A percentile compares a stretch with the other conserved stretches of the same genome.
phyloP scores from a whole-genome alignment of 2,888 invertebrate species.

The Coecobrya sp. region DNA sequence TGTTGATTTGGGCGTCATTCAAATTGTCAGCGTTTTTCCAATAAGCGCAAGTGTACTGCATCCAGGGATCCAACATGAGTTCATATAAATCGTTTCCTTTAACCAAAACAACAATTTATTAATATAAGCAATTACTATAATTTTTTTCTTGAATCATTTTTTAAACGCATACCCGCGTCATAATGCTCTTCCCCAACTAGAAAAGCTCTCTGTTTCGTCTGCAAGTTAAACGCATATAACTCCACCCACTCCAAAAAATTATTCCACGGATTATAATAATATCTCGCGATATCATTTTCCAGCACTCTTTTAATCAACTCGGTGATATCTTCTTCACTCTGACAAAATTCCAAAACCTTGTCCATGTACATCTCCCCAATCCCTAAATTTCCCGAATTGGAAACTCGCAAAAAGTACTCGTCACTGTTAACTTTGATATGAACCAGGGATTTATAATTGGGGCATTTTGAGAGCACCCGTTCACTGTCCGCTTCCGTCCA shows the following conservation, averaged over 20 bases:
- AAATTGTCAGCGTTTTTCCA: constrained; percentile 25
- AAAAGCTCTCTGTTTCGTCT: constrained; percentile 55
- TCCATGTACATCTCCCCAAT: constrained; percentile 48
- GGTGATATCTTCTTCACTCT: neutral
- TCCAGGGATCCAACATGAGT: constrained; percentile 40
- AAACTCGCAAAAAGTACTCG: neutral
- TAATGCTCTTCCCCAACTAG: constrained; percentile 25
- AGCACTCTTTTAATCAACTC: neutral
- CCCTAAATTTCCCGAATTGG: neutral
- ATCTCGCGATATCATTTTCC: neutral
- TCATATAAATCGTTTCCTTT: constrained; percentile 57
- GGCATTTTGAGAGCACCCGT: neutral
- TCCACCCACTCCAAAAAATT: constrained; percentile 44
- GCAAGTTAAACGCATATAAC: constrained; percentile 49
- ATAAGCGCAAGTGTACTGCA: constrained; percentile 62
- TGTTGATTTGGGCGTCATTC: neutral
- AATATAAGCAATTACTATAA: no score
- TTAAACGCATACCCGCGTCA: no score
- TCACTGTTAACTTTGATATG: neutral
- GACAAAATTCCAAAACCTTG: constrained; percentile 19
- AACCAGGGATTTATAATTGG: neutral
- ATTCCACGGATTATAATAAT: neutral
- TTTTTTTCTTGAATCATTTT: no score
- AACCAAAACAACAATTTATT: no score
- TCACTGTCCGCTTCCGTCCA: neutral